A percentile compares a stretch with the other conserved stretches of the same genome.
These are phyloP conservation scores for Myotis lucifugus DNA, from an alignment of 2,113 vertebrate species.

Conservation along the genomic window DNA sequence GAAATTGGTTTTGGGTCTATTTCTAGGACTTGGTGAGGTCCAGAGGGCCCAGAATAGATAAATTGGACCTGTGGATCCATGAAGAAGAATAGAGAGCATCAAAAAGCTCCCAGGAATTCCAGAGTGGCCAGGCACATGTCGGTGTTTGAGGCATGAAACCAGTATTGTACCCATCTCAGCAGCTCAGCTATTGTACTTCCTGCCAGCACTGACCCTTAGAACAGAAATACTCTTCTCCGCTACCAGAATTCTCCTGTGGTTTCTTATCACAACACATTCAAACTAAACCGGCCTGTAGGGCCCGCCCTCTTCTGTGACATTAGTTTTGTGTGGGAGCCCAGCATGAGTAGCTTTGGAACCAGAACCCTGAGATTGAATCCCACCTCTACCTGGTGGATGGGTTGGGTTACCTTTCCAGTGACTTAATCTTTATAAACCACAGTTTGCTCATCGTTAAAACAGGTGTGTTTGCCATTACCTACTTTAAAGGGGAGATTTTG, in stretches of 20 bases:
- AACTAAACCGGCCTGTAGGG: not conserved
- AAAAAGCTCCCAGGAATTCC: not conserved
- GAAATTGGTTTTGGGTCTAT: not conserved
- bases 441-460: not conserved
- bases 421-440: slow-evolving; percentile 3
- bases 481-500: not conserved
- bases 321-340: not conserved
- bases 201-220: not conserved
- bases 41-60: not conserved
- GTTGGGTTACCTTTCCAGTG: not conserved
- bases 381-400: not conserved
- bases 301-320: not conserved
- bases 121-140: not conserved
- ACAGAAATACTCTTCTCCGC: not conserved
- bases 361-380: not conserved
- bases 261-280: not conserved
- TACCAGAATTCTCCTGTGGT: not conserved
- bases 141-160: not conserved
- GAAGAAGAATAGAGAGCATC: not conserved
- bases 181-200: not conserved
- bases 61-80: not conserved
- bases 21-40: not conserved
- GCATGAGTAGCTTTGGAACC: not conserved
- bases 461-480: not conserved
- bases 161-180: not conserved